Evolutionary conservation across 2,113 vertebrate genomes (phyloP).

Genomic region (Calonectris borealis): DNA sequence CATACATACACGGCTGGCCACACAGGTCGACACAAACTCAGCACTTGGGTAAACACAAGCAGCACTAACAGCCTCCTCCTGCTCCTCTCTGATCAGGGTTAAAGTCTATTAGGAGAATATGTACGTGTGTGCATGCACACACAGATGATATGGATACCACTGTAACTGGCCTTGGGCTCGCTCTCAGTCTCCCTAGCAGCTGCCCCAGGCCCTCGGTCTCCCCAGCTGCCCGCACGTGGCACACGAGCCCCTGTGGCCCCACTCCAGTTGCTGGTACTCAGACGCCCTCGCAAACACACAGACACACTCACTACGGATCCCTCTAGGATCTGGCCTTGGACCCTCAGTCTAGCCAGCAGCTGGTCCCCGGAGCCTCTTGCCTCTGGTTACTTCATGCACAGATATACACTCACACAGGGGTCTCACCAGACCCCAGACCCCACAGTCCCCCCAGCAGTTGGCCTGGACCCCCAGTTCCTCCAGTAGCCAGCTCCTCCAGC

Average conservation of each 20-base stretch:
- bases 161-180: fast-evolving
- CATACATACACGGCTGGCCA: neutral
- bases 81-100: neutral
- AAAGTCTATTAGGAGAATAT: neutral
- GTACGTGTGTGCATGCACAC: fast-evolving
- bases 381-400: neutral
- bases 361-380: neutral
- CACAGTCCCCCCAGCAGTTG: neutral
- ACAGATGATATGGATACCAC: fast-evolving
- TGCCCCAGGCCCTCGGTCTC: neutral
- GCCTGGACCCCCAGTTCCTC: neutral
- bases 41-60: neutral
- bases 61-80: neutral
- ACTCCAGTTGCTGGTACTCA: neutral
- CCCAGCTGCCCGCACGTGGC: neutral
- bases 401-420: fast-evolving
- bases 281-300: neutral
- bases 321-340: neutral
- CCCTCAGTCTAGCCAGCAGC: neutral
- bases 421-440: neutral
- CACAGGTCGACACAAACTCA: neutral
- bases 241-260: fast-evolving
- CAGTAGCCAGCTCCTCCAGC: neutral
- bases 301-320: neutral
- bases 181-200: neutral